Conservation (phyloP, 2,113 vertebrate species). For the Clarias magur region DNA sequence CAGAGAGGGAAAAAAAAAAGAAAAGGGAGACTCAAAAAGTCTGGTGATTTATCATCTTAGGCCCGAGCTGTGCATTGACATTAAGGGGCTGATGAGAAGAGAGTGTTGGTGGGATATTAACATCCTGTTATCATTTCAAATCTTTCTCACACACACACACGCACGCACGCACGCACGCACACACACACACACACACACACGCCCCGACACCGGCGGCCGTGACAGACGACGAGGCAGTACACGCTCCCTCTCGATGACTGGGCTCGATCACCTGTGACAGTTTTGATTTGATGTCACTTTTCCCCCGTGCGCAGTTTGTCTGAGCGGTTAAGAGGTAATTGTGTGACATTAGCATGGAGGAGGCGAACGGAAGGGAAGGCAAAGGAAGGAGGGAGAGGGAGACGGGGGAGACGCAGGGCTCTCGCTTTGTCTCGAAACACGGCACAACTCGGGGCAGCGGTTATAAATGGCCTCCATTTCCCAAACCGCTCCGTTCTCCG, state of each 20-base stretch:
- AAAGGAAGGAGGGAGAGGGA: conserved; percentile 52
- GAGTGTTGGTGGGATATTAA: conserved; percentile 85
- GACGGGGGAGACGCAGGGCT: conserved; percentile 45
- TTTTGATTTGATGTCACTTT: conserved; percentile 98
- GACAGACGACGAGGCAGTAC: conserved; percentile 75
- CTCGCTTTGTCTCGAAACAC: conserved; percentile 47
- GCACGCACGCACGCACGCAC: conserved; percentile 13
- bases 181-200: conserved; percentile 16
- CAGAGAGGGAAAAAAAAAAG: conserved; percentile 55
- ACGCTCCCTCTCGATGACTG: conserved; percentile 85
- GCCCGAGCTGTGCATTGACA: conserved; percentile 52
- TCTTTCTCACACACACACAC: conserved; percentile 42
- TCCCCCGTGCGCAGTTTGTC: conserved; percentile 95
- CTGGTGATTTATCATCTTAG: conserved; percentile 83
- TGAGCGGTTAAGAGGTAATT: conserved; percentile 99
- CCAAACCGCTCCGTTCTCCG: conserved; percentile 60
- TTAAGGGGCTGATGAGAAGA: conserved; percentile 59
- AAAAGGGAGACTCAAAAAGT: conserved; percentile 69
- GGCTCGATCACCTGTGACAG: conserved; percentile 99
- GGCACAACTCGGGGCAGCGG: conserved; percentile 58
- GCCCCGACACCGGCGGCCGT: conserved; percentile 52
- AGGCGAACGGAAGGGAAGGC: conserved; percentile 45
- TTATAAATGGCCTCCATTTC: conserved; percentile 70
- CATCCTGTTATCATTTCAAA: conserved; percentile 79
- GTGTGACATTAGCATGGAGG: conserved; percentile 91